phyloP scores from a whole-genome alignment of 1,140 invertebrate species.

The Scaptomyza montana region DNA sequence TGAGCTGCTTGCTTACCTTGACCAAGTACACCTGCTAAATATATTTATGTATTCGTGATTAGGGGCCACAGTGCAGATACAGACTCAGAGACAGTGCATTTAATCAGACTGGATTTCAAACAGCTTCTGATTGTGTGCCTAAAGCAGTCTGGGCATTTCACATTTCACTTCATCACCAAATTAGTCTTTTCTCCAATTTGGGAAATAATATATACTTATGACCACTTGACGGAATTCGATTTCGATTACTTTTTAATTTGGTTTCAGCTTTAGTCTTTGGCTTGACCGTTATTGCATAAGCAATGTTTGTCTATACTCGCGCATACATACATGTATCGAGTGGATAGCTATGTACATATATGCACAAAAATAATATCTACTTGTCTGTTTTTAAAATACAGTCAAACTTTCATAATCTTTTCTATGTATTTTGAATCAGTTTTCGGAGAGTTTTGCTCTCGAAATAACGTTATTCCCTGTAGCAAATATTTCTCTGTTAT shows the following conservation, averaged over 20 bases:
- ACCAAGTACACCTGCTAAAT: conserved; percentile 60
- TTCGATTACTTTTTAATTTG: conserved; percentile 43
- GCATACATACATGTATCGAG: neutral
- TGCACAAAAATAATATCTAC: no score
- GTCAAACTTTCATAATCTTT: no score
- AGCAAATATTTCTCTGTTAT: no score
- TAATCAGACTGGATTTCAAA: conserved; percentile 24
- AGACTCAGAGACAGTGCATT: conserved; percentile 7
- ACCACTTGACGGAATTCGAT: conserved; percentile 50
- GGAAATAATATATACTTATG: conserved; percentile 9
- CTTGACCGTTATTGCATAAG: conserved; percentile 60
- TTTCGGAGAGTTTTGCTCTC: no score
- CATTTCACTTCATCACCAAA: conserved; percentile 5
- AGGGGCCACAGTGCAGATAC: neutral
- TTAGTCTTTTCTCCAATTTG: conserved; percentile 37
- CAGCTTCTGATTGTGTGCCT: neutral
- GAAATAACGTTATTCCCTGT: no score
- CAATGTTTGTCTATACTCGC: conserved; percentile 1
- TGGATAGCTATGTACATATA: neutral
- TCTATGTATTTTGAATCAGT: no score
- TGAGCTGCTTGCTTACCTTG: conserved; percentile 58
- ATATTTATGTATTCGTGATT: neutral
- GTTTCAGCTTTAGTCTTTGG: conserved; percentile 6
- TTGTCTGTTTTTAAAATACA: no score
- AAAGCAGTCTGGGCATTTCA: neutral